Conservation (phyloP, 2,888 invertebrate species). For the Diploptera punctata region DNA sequence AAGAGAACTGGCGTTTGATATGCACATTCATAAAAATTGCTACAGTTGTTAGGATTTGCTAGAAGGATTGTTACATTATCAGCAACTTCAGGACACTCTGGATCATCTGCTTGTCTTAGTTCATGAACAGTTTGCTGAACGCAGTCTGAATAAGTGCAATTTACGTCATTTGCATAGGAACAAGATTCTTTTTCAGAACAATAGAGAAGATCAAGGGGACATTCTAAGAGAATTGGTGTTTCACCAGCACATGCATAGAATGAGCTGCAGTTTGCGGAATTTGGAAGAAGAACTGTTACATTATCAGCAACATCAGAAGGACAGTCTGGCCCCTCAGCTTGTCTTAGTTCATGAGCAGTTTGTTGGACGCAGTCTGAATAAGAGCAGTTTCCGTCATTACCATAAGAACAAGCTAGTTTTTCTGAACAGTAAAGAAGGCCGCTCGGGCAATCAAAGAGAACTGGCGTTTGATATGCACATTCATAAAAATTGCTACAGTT, state of each 20-base stretch:
- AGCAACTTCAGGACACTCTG: neutral
- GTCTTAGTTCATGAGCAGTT: too few relatives aligned
- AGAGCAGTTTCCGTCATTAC: neutral
- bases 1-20: neutral
- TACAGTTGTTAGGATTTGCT: neutral
- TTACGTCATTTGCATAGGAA: neutral
- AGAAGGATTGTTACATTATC: neutral
- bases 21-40: neutral
- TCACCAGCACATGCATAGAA: neutral
- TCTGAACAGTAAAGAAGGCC: neutral
- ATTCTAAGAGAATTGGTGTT: neutral
- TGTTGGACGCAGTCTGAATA: too few relatives aligned
- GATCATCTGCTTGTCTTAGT: neutral
- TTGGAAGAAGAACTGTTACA: too few relatives aligned
- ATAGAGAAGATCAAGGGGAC: neutral
- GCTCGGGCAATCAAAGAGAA: neutral
- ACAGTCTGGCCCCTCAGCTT: too few relatives aligned
- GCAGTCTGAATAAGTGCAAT: neutral
- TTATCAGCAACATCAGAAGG: too few relatives aligned
- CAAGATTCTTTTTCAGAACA: neutral
- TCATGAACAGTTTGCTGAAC: too few relatives aligned
- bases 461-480: neutral
- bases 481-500: constrained; percentile 6
- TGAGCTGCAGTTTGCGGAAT: neutral
- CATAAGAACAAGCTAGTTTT: neutral